Evolutionary conservation across 2,797 vertebrate species (phyloP).

Genomic region (Morelia viridis): DNA sequence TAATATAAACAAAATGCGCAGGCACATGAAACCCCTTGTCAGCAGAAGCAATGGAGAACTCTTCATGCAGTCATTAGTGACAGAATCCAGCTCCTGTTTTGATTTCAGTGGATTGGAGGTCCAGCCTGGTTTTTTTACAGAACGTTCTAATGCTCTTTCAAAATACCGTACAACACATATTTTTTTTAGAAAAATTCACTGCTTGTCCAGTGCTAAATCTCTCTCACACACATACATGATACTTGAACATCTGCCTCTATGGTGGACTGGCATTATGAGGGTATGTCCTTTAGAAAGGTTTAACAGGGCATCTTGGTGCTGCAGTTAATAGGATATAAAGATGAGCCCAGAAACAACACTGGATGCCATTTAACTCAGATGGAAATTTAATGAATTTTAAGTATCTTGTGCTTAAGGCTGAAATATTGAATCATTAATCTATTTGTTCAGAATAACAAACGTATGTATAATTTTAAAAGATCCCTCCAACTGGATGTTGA

Average conservation of each 20-base stretch:
- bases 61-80: neutral
- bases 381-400: neutral
- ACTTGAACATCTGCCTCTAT: too few relatives aligned
- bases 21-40: neutral
- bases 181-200: neutral
- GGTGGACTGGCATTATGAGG: neutral
- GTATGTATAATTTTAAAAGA: neutral
- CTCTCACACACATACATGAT: too few relatives aligned
- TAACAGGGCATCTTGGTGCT: neutral
- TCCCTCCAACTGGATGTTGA: neutral
- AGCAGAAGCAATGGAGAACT: neutral
- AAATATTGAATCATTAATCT: neutral
- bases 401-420: neutral
- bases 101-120: neutral
- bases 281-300: neutral
- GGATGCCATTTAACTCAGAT: conserved; percentile 10
- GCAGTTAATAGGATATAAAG: neutral
- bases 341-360: neutral
- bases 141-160: neutral
- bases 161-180: neutral
- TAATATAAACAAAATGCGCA: neutral
- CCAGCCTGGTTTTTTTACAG: neutral
- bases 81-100: neutral
- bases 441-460: neutral
- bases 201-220: neutral